A percentile compares a stretch with the other conserved stretches of the same genome.
phyloP scores from a whole-genome alignment of 2,797 vertebrate species.

The Vireo griseus region DNA sequence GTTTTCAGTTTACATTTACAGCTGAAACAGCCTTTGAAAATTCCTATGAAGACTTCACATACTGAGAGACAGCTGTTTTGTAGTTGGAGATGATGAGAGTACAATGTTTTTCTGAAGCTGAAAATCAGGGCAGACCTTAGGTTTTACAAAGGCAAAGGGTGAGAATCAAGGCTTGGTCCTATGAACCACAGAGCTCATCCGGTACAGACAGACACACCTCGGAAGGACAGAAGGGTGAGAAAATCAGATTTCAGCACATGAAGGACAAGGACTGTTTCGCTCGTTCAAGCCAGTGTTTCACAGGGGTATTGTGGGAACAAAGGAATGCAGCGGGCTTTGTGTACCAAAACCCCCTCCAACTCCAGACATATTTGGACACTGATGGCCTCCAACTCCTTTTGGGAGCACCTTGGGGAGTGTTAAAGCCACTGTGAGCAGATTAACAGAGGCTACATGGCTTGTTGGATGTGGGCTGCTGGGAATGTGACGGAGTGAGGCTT shows the following conservation, averaged over 20 bases:
- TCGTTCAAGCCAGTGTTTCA: neutral
- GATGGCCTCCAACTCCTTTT: neutral
- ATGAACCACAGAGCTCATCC: neutral
- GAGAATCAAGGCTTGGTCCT: neutral
- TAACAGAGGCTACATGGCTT: neutral
- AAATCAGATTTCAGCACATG: neutral
- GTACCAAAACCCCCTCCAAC: neutral
- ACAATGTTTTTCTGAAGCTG: neutral
- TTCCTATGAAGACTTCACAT: constrained; percentile 11
- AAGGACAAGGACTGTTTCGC: neutral
- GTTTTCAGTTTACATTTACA: constrained; percentile 43
- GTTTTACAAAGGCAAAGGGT: neutral
- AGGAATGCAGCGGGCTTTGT: neutral
- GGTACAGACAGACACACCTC: neutral
- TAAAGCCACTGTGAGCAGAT: accelerated
- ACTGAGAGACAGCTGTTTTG: constrained; percentile 48
- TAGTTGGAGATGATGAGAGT: neutral
- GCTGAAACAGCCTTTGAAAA: constrained; percentile 54
- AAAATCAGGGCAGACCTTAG: constrained; percentile 38
- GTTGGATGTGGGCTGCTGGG: accelerated
- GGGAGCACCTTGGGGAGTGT: neutral
- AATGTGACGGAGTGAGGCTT: neutral
- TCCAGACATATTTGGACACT: accelerated
- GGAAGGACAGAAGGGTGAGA: neutral
- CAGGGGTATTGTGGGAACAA: accelerated